phyloP scores from a whole-genome alignment of 2,113 vertebrate species.

The Clarias macrocephalus region DNA sequence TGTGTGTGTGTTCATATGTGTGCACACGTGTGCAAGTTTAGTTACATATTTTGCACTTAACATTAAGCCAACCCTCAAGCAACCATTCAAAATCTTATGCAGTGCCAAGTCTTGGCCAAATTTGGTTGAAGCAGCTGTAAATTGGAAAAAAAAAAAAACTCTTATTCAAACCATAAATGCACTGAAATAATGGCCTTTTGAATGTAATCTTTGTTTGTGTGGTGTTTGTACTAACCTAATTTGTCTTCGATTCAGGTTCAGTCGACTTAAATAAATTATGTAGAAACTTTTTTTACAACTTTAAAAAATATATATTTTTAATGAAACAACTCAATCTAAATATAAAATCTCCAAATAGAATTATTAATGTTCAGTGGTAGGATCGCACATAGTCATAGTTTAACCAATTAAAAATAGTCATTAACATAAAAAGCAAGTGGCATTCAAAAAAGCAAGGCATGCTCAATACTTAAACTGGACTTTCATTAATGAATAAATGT shows the following conservation, averaged over 20 bases:
- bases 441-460: neutral
- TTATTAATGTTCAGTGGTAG: too few relatives aligned
- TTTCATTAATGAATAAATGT: neutral
- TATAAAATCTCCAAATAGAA: too few relatives aligned
- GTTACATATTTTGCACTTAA: neutral
- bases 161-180: neutral
- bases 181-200: neutral
- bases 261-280: too few relatives aligned
- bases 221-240: too few relatives aligned
- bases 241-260: too few relatives aligned
- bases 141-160: too few relatives aligned
- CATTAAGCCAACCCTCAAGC: neutral
- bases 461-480: neutral
- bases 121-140: conserved; percentile 3
- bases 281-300: too few relatives aligned
- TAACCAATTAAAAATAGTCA: neutral
- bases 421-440: too few relatives aligned
- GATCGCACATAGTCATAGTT: neutral
- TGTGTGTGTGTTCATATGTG: neutral
- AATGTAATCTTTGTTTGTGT: too few relatives aligned
- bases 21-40: neutral
- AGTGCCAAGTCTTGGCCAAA: neutral
- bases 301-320: too few relatives aligned
- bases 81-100: neutral
- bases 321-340: too few relatives aligned